phyloP scores from a whole-genome alignment of 2,797 vertebrate genomes.

The Callimico goeldii region DNA sequence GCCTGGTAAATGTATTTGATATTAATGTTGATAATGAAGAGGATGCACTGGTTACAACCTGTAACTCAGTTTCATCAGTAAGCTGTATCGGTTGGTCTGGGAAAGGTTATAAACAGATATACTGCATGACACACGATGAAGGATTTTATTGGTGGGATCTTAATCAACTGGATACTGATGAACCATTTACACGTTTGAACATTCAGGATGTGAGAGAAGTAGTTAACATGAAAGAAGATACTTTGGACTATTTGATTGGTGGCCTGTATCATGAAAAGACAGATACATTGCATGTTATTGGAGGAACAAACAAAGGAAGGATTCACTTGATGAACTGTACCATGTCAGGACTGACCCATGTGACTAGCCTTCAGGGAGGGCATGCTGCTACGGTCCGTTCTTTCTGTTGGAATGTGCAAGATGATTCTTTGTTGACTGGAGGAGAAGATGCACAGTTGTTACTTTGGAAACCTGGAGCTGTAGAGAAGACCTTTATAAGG shows the following conservation, averaged over 20 bases:
- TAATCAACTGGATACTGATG: constrained; percentile 88
- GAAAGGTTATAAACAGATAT: constrained; percentile 82
- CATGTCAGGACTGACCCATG: constrained; percentile 80
- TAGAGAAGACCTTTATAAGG: constrained; percentile 84
- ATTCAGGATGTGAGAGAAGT: constrained; percentile 86
- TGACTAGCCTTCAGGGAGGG: constrained; percentile 87
- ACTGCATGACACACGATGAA: constrained; percentile 90
- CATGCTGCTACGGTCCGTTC: constrained; percentile 91
- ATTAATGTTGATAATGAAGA: constrained; percentile 91
- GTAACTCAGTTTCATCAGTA: constrained; percentile 92
- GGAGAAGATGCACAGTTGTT: constrained; percentile 95
- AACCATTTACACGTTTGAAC: constrained; percentile 87
- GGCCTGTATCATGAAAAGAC: constrained; percentile 89
- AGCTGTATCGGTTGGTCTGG: constrained; percentile 91
- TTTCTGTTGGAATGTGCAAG: constrained; percentile 89
- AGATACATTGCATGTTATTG: constrained; percentile 89
- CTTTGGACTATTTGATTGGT: constrained; percentile 92
- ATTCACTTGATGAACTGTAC: constrained; percentile 90
- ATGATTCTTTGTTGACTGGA: constrained; percentile 90
- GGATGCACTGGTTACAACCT: constrained; percentile 92
- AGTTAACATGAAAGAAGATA: constrained; percentile 35
- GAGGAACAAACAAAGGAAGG: constrained; percentile 87
- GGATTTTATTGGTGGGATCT: constrained; percentile 96
- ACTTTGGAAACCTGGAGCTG: constrained; percentile 91
- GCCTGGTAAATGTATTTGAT: constrained; percentile 95